Evolutionary conservation across 2,888 invertebrate species (phyloP), one percentile per base, ranked within the genome.

Genomic region (Chymomyza amoena): DNA sequence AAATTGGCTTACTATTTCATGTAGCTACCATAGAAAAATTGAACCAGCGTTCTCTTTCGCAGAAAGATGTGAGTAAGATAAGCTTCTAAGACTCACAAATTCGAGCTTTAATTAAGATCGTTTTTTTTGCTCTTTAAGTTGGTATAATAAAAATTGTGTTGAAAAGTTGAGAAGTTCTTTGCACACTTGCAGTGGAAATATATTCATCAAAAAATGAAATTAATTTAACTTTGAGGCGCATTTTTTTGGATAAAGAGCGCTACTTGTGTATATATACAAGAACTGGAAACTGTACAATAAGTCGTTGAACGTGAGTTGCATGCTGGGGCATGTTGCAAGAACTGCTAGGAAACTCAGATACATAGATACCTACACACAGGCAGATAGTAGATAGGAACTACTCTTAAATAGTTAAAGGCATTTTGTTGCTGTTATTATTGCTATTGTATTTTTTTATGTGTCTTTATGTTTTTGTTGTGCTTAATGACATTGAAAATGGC

Each of bases 401-500:
- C 16, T 18, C 54, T 54, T 54, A 54, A 54, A 54, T 54, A 54
- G 54, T 54, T 54, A 54, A n/a, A 18, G 16, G 16, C 20, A 20
- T 45, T 13, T 54, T 18, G 20, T 54, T 54, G 52, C 15, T 52
- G 54, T 20, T 54, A 20, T 20, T 20, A 54, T n/a, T 54, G 16
- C 20, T 54, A 18, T 20, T 54, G 16, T 20, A 18, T 20, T 54
- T 54, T 54, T n/a, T 54, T 54, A 18, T n/a, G 7, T 7, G n/a
- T 18, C 9, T 13, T 4, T 15, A 20, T 10, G 16, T 6, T 25
- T 64, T 50, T 54, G 16, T 52, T 52, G 39, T 63, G 64, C 64
- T 60, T 77, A 80, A 85, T 84, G 75, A 80, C 88, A 85, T 85
- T 83, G 76, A 83, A 83, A 72, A 77, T 75, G 66, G 66, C 71